Evolutionary conservation across 2,797 vertebrate species (phyloP).

Genomic region (Catharus ustulatus): DNA sequence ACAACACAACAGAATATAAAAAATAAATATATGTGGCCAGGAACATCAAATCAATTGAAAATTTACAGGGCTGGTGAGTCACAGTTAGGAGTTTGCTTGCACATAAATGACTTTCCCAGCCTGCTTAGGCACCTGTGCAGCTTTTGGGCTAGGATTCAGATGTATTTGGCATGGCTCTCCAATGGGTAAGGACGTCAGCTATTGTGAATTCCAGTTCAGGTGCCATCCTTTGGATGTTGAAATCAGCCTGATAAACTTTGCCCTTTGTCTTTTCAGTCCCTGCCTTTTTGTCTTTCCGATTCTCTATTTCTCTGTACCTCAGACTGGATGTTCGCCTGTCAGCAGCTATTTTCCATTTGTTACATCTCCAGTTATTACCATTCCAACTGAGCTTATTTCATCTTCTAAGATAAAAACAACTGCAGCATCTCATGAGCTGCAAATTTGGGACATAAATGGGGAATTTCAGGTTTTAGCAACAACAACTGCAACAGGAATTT

Average conservation of each 20-base stretch:
- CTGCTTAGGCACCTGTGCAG: not conserved
- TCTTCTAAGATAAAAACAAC: not conserved
- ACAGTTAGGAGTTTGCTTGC: not conserved
- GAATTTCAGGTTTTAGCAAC: not conserved
- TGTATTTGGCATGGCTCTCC: not conserved
- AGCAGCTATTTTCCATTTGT: not conserved
- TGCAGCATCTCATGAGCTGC: not conserved
- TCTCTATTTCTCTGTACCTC: not conserved
- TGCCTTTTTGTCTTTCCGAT: not conserved
- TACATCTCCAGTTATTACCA: not conserved
- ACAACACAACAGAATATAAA: not conserved
- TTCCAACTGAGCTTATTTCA: not conserved
- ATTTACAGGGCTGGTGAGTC: not conserved
- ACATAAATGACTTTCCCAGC: not conserved
- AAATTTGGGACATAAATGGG: not conserved
- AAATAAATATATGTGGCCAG: not conserved
- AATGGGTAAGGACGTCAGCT: rapidly evolving
- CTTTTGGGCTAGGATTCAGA: not conserved
- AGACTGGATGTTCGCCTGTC: not conserved
- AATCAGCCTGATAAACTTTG: not conserved
- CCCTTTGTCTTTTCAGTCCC: not conserved
- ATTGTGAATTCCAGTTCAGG: not conserved
- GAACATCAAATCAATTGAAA: not conserved
- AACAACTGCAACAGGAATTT: not conserved
- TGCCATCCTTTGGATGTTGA: not conserved